Base-by-base conservation (phyloP, 2,113 vertebrate genomes). In the Pampusana beccarii region DNA sequence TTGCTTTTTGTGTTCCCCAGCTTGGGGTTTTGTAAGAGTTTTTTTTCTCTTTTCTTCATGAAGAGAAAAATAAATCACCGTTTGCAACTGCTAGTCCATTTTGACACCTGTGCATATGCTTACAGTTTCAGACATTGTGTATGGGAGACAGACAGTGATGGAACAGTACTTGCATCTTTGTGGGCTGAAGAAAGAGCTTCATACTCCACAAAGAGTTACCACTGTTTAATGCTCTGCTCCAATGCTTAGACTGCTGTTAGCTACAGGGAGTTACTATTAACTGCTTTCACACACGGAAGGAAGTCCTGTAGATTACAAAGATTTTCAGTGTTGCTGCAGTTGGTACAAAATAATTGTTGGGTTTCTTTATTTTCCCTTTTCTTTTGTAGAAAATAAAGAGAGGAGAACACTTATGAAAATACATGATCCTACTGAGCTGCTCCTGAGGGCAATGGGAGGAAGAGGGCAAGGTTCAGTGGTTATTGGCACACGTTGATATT, bases 301-400 rank as follows among this genome's bases (percentile, higher is more conserved):
- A 94, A 92, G 36, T 70, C 65, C 72, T 91, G 96, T 88, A 84
- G 56, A 92, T 80, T 95, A 80, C 48, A 94, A 85, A 91, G 72
- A 79, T 40, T 80, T 92, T 80, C 78, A 65, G 40, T 6, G 10
- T 91, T 84, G 24, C 25, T 92, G 48, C 44, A 64, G 36, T 58
- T 93, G 31, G 75, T 79, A 80, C 79, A 91, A 96, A 95, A 57
- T 90, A 96, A 94, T 94, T 95, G 61, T 31, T 64, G 58, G 74
- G 54, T 84, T 90, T 65, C 57, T 88, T 87, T 88, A 25, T 86
- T 92, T 48, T 5, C 4, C 25, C 2, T 75, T 75, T 93, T 90
- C 53, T 77, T 90, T 69, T 56, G 26, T 50, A 70, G 31, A 89
- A 73, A 57, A 19, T 25, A 77, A 77, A 72, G 26, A 90, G 8